phyloP scores from a whole-genome alignment of 2,113 vertebrate species.

The Puffinus mauretanicus region DNA sequence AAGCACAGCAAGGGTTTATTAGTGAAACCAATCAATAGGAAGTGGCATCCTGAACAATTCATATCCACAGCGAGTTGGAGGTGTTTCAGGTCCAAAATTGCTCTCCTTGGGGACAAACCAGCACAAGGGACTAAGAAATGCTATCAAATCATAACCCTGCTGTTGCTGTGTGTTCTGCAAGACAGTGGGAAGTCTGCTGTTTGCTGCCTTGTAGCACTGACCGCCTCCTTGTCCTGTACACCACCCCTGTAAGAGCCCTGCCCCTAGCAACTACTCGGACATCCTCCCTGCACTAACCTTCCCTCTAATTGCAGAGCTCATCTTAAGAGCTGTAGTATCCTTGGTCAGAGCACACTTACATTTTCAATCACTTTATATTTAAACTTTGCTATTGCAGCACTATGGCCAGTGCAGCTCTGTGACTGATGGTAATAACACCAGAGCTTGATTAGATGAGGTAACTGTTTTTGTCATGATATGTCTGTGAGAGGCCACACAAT shows the following conservation, averaged over 20 bases:
- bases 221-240: neutral
- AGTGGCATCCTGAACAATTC: neutral
- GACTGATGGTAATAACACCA: neutral
- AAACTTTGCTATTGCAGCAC: neutral
- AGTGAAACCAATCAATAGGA: neutral
- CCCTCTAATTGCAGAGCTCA: neutral
- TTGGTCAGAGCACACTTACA: neutral
- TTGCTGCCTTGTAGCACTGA: neutral
- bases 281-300: neutral
- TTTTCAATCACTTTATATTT: neutral
- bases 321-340: neutral
- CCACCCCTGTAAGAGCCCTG: neutral
- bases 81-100: neutral
- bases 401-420: neutral
- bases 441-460: neutral
- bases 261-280: no score
- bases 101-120: neutral
- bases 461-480: accelerated
- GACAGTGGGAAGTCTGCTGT: neutral
- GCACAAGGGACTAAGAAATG: neutral
- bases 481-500: neutral
- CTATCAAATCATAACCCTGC: no score
- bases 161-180: neutral
- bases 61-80: neutral
- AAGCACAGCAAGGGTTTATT: neutral